Conservation (phyloP, 2,113 vertebrate species). For the Etheostoma spectabile region DNA sequence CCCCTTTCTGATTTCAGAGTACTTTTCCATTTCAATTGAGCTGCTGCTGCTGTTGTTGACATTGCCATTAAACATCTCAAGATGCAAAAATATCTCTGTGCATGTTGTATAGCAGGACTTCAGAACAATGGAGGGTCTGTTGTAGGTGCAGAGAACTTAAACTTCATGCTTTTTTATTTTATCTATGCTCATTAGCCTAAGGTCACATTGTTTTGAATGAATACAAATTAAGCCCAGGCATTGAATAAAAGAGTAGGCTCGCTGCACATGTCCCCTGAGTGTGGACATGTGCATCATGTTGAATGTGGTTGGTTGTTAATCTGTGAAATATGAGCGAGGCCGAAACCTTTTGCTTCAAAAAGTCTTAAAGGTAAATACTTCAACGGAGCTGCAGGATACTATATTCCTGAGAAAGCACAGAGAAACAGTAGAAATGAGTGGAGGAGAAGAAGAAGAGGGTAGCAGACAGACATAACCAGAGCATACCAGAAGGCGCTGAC, state of each 20-base stretch:
- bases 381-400: constrained; percentile 55
- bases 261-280: constrained; percentile 6
- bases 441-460: constrained; percentile 39
- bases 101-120: constrained; percentile 20
- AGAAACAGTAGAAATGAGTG: constrained; percentile 42
- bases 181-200: not conserved
- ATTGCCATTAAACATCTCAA: constrained; percentile 65
- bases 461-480: constrained; percentile 62
- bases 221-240: constrained; percentile 34
- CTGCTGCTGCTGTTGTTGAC: constrained; percentile 61
- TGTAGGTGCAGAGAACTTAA: constrained; percentile 1
- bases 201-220: constrained; percentile 22
- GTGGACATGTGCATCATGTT: constrained; percentile 66
- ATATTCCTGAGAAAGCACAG: constrained; percentile 45
- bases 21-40: constrained; percentile 73
- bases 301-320: constrained; percentile 74
- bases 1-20: constrained; percentile 71
- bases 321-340: constrained; percentile 62
- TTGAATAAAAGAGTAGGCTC: constrained; percentile 11
- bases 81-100: constrained; percentile 58
- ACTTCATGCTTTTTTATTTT: not conserved
- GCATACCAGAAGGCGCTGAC: constrained; percentile 59
- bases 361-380: constrained; percentile 67
- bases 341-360: constrained; percentile 68
- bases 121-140: constrained; percentile 43